Conservation (phyloP, 2,113 vertebrate genomes). For the Cyanoliseus patagonus region DNA sequence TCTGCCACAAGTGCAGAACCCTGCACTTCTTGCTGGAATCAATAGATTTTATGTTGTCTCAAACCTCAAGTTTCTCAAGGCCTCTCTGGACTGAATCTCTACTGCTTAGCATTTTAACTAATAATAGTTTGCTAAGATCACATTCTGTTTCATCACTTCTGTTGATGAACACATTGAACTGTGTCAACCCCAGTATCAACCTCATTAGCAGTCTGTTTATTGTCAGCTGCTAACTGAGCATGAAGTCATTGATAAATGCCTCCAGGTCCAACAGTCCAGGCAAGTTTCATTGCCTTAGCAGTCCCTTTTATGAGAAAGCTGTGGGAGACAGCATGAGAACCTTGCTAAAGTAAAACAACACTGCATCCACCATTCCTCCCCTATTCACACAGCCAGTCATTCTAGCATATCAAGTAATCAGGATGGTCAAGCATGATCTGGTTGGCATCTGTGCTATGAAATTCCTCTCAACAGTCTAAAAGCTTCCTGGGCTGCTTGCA, state of each 20-base stretch:
- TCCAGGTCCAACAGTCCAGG: neutral
- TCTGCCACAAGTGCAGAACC: neutral
- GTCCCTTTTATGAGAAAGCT: neutral
- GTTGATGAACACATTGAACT: neutral
- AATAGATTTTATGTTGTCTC: neutral
- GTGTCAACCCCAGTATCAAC: neutral
- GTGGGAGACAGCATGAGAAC: neutral
- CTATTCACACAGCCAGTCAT: neutral
- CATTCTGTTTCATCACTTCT: neutral
- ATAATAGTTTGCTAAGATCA: neutral
- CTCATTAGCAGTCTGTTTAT: neutral
- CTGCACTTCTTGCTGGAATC: neutral
- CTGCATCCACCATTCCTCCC: neutral
- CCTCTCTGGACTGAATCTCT: neutral
- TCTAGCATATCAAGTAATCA: neutral
- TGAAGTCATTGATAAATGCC: neutral
- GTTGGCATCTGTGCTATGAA: neutral
- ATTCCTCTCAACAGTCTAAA: rapidly evolving
- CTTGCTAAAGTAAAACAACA: neutral
- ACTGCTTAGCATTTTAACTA: neutral
- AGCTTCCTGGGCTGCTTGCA: neutral
- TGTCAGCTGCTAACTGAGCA: neutral
- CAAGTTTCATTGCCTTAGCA: neutral
- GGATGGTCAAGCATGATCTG: neutral
- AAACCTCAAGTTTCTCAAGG: neutral